phyloP scores from a whole-genome alignment of 92 coral and sea anemone genomes.

The Siderastrea radians region DNA sequence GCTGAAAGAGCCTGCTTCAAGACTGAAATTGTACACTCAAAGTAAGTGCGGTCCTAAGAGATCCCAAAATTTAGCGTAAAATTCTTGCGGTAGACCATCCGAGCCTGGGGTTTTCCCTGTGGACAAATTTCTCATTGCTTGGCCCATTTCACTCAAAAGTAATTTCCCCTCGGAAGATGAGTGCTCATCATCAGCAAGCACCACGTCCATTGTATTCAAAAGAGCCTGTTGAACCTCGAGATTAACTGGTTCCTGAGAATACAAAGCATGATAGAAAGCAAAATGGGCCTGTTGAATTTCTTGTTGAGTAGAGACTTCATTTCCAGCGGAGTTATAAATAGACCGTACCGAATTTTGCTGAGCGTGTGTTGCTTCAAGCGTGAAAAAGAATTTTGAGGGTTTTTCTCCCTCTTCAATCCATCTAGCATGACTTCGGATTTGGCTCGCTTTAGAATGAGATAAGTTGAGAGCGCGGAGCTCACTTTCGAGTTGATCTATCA shows the following conservation, averaged over 20 bases:
- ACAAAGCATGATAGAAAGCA: slow-evolving; percentile 1
- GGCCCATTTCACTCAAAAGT: not conserved
- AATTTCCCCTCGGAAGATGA: slow-evolving; percentile 13
- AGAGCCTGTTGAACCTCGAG: not conserved
- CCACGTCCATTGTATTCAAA: not conserved
- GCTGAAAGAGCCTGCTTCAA: slow-evolving; percentile 12
- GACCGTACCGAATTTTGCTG: not conserved
- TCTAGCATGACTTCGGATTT: slow-evolving; percentile 26
- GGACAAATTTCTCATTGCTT: not conserved
- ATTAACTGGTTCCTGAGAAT: not conserved
- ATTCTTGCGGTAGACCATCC: slow-evolving; percentile 42
- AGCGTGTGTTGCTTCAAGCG: not conserved
- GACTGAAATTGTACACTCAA: not conserved
- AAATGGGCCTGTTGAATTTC: slow-evolving; percentile 14
- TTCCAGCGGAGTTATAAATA: not conserved
- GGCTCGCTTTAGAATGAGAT: not conserved
- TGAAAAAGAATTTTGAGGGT: slow-evolving; percentile 11
- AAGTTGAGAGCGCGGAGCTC: not conserved
- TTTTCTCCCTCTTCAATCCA: slow-evolving; percentile 47
- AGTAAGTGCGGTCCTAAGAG: not conserved
- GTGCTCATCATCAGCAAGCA: not conserved
- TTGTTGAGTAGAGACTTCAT: not conserved
- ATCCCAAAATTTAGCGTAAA: slow-evolving; percentile 45
- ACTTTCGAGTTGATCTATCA: not conserved
- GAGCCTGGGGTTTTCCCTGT: slow-evolving; percentile 23